Evolutionary conservation across 2,888 invertebrate species (phyloP), one percentile per base, ranked within the genome.

Genomic region (Sicus ferrugineus): DNA sequence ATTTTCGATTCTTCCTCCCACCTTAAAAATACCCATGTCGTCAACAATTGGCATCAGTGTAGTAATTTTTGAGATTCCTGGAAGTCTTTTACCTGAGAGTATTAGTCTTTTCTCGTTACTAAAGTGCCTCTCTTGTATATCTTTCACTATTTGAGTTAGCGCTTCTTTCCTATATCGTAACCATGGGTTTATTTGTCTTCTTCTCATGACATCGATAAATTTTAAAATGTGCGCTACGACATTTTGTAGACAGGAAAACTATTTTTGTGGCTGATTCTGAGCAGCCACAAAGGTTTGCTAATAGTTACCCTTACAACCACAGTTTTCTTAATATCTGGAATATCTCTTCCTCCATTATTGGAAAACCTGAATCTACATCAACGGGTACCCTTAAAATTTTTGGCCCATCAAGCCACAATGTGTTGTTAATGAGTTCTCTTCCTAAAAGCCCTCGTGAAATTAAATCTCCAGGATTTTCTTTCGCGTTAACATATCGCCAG

Each of bases 381-480:
- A 14, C 16, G 6, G 48, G n/a, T 5, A 9, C 11, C 9, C 34
- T 42, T 48, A 50, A 31, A n/a, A 63, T 50, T 16, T 0, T 19
- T 28, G 31, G 48, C 23, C 50, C 63, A 48, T 26, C 19, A n/a
- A 31, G 23, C 50, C 63, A 50, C 30, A 63, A 31, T 50, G 42
- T 42, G 23, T 14, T 42, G 11, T 50, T 48, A 14, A 50, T 30
- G 16, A 63, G 6, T 9, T 63, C 50, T 28, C 7, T 21, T 11
- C 34, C 19, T 19, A 50, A 48, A 16, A 50, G n/a, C 19, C 63
- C 48, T 48, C 63, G 46, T 3, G 48, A 63, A 46, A 63, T 48
- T 28, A 69, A 31, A 31, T 69, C 70, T 28, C 67, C 67, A 3
- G 54, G 54, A 54, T 54, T 54, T 14, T 54, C 9, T 14, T 54